Percentiles rank a stretch among this genome's conserved stretches.
phyloP scores from a whole-genome alignment of 2,113 vertebrate genomes.

The human region GRCh38 chr1:7614001-7614500 shows the following conservation, averaged over 20 bases:
- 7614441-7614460: conserved; percentile 71
- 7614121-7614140: background rate
- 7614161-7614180: background rate
- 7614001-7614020: too few relatives aligned
- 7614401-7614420: conserved; percentile 59
- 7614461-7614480: conserved; percentile 65
- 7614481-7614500: conserved; percentile 49
- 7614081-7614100: rapidly evolving
- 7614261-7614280: background rate
- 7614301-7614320: rapidly evolving
- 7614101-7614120: background rate
- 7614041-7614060: background rate
- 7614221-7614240: background rate
- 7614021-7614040: too few relatives aligned
- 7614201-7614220: background rate
- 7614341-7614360: background rate
- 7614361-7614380: conserved; percentile 40
- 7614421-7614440: background rate
- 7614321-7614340: background rate
- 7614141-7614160: background rate
- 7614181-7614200: background rate
- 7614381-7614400: background rate
- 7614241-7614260: background rate
- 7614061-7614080: background rate
- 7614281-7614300: too few relatives aligned